These are phyloP conservation scores for Echiichthys vipera DNA, from an alignment of 2,797 vertebrate species.

Conservation along the genomic window DNA sequence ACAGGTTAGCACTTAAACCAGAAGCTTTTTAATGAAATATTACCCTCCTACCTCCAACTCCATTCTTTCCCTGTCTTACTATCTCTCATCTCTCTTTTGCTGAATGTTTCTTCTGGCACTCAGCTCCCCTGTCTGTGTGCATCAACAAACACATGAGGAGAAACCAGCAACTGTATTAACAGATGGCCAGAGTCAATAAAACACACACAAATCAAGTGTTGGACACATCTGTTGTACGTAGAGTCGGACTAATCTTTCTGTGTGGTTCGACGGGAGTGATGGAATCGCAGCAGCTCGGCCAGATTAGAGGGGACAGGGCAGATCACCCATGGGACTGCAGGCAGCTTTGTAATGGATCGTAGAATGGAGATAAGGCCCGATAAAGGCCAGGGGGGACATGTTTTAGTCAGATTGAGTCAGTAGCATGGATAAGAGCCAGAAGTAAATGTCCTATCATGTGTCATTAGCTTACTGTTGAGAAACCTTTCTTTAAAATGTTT, in stretches of 20 bases:
- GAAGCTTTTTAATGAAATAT: constrained; percentile 66
- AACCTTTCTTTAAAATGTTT: not conserved
- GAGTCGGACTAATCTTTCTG: constrained; percentile 82
- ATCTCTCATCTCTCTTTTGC: constrained; percentile 64
- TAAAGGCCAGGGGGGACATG: constrained; percentile 43
- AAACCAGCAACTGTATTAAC: constrained; percentile 89
- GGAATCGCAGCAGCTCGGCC: constrained; percentile 76
- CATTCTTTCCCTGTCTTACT: constrained; percentile 30
- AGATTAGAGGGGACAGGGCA: constrained; percentile 73
- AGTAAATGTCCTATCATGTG: constrained; percentile 35
- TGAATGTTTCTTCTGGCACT: constrained; percentile 84
- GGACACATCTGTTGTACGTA: constrained; percentile 83
- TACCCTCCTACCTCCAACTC: constrained; percentile 48
- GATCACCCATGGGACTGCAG: constrained; percentile 69
- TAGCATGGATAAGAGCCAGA: constrained; percentile 41
- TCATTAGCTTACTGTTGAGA: constrained; percentile 5
- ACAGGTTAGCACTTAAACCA: constrained; percentile 64
- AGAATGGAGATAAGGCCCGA: constrained; percentile 63
- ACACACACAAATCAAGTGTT: constrained; percentile 84
- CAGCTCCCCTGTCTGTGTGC: constrained; percentile 76
- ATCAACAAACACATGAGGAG: constrained; percentile 84
- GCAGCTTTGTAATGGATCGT: constrained; percentile 68
- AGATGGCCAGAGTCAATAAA: constrained; percentile 90
- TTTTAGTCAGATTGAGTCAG: constrained; percentile 58
- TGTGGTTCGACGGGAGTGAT: constrained; percentile 76